Conservation (phyloP, 2,888 invertebrate genomes). For the Deroplatys truncata region DNA sequence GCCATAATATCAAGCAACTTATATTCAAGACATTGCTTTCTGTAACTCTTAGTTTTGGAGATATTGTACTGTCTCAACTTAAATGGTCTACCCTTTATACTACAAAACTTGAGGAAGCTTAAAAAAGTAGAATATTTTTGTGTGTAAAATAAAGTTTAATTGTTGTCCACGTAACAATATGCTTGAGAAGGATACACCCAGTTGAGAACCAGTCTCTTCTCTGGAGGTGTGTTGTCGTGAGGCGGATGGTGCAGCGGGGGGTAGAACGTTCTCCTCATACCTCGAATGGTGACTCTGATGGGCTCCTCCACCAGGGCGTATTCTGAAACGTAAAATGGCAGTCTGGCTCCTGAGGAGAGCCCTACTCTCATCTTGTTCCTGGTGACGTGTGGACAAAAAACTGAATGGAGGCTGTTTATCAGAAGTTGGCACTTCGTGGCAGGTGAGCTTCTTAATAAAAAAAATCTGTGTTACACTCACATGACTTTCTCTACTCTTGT, state of each 20-base stretch:
- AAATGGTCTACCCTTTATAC: too few relatives aligned
- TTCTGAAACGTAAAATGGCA: constrained; percentile 48
- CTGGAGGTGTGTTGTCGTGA: constrained; percentile 80
- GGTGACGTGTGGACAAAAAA: neutral
- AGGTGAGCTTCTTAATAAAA: neutral
- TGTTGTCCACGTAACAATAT: too few relatives aligned
- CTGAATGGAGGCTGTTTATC: neutral
- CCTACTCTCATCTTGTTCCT: neutral
- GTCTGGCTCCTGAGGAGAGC: neutral
- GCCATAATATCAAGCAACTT: too few relatives aligned
- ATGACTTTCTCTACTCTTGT: too few relatives aligned
- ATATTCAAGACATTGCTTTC: too few relatives aligned
- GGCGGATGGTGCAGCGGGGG: constrained; percentile 82
- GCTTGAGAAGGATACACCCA: constrained; percentile 78
- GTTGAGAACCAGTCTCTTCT: constrained; percentile 81
- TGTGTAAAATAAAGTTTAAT: too few relatives aligned
- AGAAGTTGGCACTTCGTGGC: neutral
- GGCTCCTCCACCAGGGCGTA: constrained; percentile 83
- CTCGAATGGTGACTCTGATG: constrained; percentile 75
- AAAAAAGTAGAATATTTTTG: too few relatives aligned
- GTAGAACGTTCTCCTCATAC: constrained; percentile 78
- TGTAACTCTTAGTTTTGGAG: too few relatives aligned
- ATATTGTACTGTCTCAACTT: too few relatives aligned
- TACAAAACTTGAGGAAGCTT: too few relatives aligned
- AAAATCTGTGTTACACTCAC: too few relatives aligned